phyloP scores from a whole-genome alignment of 2,888 invertebrate species.

The Diplolepis rosae region DNA sequence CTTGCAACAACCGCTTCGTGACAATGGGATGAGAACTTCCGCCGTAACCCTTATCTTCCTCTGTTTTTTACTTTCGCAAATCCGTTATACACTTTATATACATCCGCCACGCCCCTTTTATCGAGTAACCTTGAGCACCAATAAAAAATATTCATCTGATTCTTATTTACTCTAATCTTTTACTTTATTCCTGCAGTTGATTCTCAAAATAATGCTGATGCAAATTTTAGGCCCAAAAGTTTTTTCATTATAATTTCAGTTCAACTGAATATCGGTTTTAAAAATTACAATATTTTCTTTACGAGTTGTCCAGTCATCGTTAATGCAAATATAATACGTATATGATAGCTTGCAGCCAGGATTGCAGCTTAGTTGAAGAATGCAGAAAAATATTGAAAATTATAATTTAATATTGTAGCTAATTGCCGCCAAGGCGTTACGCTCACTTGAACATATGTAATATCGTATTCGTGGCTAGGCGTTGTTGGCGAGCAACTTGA shows the following conservation, averaged over 20 bases:
- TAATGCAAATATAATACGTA: background rate
- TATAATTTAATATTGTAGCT: constrained; percentile 48
- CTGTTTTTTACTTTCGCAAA: constrained; percentile 37
- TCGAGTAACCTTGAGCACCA: background rate
- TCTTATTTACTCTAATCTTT: background rate
- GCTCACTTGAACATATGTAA: constrained; percentile 30
- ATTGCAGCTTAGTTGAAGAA: constrained; percentile 7
- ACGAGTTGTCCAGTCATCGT: background rate
- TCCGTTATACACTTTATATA: constrained; percentile 46
- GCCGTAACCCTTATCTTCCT: constrained; percentile 48
- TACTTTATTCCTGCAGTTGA: background rate
- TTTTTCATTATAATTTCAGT: background rate
- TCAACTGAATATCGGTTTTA: background rate
- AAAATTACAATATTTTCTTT: no score
- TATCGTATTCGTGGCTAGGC: constrained; percentile 49
- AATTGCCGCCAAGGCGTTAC: constrained; percentile 46
- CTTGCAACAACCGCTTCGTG: constrained; percentile 49
- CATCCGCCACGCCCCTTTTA: constrained; percentile 21
- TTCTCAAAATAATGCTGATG: background rate
- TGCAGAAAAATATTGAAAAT: constrained; percentile 38
- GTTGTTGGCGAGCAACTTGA: constrained; percentile 35
- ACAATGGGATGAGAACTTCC: constrained; percentile 62
- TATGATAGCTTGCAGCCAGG: background rate
- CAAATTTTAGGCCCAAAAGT: background rate
- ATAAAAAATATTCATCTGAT: background rate